Evolutionary conservation across 2,888 invertebrate genomes (phyloP).

Genomic region (Anthophora plumipes): DNA sequence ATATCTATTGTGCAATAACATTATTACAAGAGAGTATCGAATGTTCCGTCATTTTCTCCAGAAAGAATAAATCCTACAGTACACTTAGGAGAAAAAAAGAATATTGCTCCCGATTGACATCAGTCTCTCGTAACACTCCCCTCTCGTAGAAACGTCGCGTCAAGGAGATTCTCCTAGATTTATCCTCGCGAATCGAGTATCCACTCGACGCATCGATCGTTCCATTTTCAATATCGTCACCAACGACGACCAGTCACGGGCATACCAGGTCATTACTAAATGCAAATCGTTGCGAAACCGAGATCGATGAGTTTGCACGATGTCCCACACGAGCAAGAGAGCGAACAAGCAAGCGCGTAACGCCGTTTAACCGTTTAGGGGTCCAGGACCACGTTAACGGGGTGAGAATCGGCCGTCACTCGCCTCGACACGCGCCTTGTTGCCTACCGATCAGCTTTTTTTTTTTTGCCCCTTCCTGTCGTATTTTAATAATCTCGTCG

Average conservation of each 20-base stretch:
- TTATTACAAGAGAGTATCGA: no score
- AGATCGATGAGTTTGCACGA: conserved; percentile 80
- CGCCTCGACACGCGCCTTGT: conserved; percentile 82
- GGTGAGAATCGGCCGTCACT: conserved; percentile 79
- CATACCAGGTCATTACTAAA: conserved; percentile 81
- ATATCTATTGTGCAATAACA: no score
- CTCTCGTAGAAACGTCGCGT: neutral
- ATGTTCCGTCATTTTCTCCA: no score
- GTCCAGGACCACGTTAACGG: conserved; percentile 73
- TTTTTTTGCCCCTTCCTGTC: conserved; percentile 71
- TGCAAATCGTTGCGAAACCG: conserved; percentile 80
- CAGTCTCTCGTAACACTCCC: neutral
- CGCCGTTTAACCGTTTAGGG: conserved; percentile 80
- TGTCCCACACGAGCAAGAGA: conserved; percentile 71
- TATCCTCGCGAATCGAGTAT: conserved; percentile 18
- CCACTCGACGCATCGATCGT: conserved; percentile 53
- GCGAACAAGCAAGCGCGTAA: conserved; percentile 71
- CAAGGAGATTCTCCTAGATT: conserved; percentile 22
- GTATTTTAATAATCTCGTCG: conserved; percentile 79
- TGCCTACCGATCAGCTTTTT: conserved; percentile 79
- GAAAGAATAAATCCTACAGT: no score
- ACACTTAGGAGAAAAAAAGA: neutral
- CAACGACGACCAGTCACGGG: conserved; percentile 53
- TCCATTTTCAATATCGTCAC: conserved; percentile 66
- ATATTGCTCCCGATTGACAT: neutral